phyloP scores from a whole-genome alignment of 2,888 invertebrate species.

The Drosophila yooni region DNA sequence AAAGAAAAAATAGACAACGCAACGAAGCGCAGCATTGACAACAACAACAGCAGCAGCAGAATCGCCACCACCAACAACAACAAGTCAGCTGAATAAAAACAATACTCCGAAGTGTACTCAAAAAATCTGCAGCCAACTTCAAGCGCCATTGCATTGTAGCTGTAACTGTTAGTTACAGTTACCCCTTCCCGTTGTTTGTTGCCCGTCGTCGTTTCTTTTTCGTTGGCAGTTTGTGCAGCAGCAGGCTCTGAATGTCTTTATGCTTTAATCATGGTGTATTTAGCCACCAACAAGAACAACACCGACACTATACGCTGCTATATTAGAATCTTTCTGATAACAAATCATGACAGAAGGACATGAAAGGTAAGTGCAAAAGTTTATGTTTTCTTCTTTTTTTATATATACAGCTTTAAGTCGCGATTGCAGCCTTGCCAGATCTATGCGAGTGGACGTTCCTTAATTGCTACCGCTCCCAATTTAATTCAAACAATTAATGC shows the following conservation, averaged over 20 bases:
- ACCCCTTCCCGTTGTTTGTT: slow-evolving; percentile 31
- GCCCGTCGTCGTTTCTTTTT: slow-evolving; percentile 52
- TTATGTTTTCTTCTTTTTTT: neutral
- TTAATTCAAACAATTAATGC: slow-evolving; percentile 50
- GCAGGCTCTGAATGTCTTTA: slow-evolving; percentile 88
- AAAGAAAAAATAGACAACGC: slow-evolving; percentile 32
- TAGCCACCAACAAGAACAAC: slow-evolving; percentile 86
- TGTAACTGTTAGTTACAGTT: slow-evolving; percentile 28
- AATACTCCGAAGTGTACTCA: slow-evolving; percentile 10
- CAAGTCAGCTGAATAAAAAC: slow-evolving; percentile 25
- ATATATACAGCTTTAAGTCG: slow-evolving; percentile 7
- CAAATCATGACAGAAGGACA: slow-evolving; percentile 96
- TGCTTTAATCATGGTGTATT: slow-evolving; percentile 94
- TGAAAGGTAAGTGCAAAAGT: slow-evolving; percentile 90
- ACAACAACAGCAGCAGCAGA: slow-evolving; percentile 8
- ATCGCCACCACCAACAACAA: slow-evolving; percentile 7
- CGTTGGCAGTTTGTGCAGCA: slow-evolving; percentile 83
- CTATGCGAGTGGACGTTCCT: neutral
- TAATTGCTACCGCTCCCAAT: slow-evolving; percentile 38
- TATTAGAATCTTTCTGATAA: slow-evolving; percentile 93
- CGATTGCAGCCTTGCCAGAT: slow-evolving; percentile 39
- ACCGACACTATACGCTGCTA: slow-evolving; percentile 89
- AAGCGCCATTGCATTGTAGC: slow-evolving; percentile 15
- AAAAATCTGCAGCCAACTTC: slow-evolving; percentile 20
- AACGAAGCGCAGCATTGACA: slow-evolving; percentile 33